Conservation (phyloP, 2,113 vertebrate genomes). For the Litocranius walleri region DNA sequence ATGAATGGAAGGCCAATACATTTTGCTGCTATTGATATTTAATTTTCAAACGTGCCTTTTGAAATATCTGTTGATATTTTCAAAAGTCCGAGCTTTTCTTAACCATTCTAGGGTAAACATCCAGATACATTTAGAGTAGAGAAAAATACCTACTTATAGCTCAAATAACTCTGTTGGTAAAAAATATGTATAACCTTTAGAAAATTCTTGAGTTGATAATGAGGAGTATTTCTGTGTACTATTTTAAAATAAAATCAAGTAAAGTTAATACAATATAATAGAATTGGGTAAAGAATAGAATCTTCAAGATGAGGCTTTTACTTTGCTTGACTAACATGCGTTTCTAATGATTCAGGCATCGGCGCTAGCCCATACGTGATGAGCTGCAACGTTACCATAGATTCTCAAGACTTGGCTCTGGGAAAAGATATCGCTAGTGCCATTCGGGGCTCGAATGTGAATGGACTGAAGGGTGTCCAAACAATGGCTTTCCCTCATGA, state of each 20-base stretch:
- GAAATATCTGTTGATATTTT: not conserved
- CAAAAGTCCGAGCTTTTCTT: not conserved
- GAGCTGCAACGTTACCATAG: conserved; percentile 84
- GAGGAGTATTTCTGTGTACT: not conserved
- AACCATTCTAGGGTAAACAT: not conserved
- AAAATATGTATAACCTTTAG: not conserved
- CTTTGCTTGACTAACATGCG: not conserved
- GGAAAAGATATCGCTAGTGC: conserved; percentile 75
- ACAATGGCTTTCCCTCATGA: conserved; percentile 80
- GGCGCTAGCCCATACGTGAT: conserved; percentile 81
- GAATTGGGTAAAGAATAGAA: not conserved
- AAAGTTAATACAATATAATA: not conserved
- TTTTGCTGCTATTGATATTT: not conserved
- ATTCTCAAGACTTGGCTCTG: conserved; percentile 76
- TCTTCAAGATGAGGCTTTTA: not conserved
- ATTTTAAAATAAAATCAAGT: not conserved
- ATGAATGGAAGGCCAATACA: not conserved
- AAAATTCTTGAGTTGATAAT: not conserved
- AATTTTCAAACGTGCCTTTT: not conserved
- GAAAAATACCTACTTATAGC: not conserved
- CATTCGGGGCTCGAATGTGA: conserved; percentile 71
- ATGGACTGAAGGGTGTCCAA: conserved; percentile 81
- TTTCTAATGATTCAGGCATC: conserved; percentile 74
- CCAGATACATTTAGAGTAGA: not conserved
- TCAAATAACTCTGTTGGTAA: not conserved